Evolutionary conservation across 2,888 invertebrate species (phyloP).

Genomic region (Archaeoteleia sp.): DNA sequence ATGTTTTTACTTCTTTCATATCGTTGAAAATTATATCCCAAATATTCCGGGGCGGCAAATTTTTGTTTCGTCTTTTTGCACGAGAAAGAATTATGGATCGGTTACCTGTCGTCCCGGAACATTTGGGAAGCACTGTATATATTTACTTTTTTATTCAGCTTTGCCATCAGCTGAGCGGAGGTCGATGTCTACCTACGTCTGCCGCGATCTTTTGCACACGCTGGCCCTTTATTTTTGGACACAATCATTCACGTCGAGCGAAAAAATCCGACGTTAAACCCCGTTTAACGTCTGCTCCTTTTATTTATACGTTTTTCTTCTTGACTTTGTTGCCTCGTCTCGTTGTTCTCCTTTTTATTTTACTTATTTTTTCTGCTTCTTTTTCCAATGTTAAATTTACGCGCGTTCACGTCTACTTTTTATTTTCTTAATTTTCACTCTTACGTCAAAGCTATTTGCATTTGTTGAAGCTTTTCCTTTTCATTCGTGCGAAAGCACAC

Average conservation of each 20-base stretch:
- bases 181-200: too few species aligned
- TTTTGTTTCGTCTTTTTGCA: too few species aligned
- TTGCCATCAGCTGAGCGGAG: too few species aligned
- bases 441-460: constrained; percentile 14
- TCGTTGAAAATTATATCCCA: too few species aligned
- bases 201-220: constrained; percentile 14
- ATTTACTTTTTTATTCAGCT: too few species aligned
- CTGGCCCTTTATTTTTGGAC: constrained; percentile 36
- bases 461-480: too few species aligned
- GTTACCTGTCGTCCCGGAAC: too few species aligned
- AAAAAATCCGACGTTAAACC: constrained; percentile 27
- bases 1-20: too few species aligned
- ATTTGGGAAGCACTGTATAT: too few species aligned
- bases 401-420: constrained; percentile 20
- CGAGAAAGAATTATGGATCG: too few species aligned
- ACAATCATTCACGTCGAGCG: constrained; percentile 17
- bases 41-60: too few species aligned
- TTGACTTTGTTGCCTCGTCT: constrained; percentile 29
- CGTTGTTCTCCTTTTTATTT: constrained; percentile 22
- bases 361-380: constrained; percentile 22
- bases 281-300: constrained; percentile 6
- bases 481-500: too few species aligned
- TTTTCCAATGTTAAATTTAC: constrained; percentile 15
- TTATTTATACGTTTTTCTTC: constrained; percentile 24
- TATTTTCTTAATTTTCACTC: constrained; percentile 23